Base-by-base conservation (phyloP, 1,140 invertebrate genomes). In the Pseudobourletiella spinata region DNA sequence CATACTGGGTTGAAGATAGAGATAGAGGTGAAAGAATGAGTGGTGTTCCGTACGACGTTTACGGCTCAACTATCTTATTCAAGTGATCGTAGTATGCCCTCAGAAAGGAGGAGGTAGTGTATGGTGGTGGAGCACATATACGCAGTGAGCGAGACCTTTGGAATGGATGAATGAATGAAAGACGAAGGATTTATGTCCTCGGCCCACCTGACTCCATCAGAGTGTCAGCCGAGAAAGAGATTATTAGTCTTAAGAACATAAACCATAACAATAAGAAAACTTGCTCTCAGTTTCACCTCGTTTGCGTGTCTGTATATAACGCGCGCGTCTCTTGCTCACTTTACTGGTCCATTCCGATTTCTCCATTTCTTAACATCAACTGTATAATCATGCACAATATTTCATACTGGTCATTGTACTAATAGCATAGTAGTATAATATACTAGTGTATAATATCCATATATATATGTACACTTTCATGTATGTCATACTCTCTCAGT, bases 161-260 rank as follows among this genome's bases (percentile, higher is more conserved):
- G 20, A 28, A 15, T 24, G 20, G 20, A 54, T 14, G 30, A 54
- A 54, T 54, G 50, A 54, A 54, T 54, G 50, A 54, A 54, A 54
- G 20, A 28, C 8, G 50, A 54, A 54, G 50, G 50, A 54, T 54
- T 54, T 54, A 54, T 54, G 50, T 54, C 14, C 50, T 54, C 28
- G 20, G 50, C 50, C 28, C 50, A 54, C 25, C 50, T 54, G 50
- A 54, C 50, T 54, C 50, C 50, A 54, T 54, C 50, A 54, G 30
- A 28, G 50, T 54, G 50, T 54, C 50, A 54, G 50, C 25, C 25
- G 50, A 54, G 50, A 54, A 54, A 54, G 28, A 30, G 50, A 54
- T 54, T 54, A 54, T 54, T 54, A 54, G 50, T 54, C 32, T 39
- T 39, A n/a, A 39, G 32, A 8, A 39, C 50, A 54, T 54, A n/a